A percentile compares a stretch with the other conserved stretches of the same genome.
phyloP scores from a whole-genome alignment of 2,113 vertebrate species.

The Elaphurus davidianus region DNA sequence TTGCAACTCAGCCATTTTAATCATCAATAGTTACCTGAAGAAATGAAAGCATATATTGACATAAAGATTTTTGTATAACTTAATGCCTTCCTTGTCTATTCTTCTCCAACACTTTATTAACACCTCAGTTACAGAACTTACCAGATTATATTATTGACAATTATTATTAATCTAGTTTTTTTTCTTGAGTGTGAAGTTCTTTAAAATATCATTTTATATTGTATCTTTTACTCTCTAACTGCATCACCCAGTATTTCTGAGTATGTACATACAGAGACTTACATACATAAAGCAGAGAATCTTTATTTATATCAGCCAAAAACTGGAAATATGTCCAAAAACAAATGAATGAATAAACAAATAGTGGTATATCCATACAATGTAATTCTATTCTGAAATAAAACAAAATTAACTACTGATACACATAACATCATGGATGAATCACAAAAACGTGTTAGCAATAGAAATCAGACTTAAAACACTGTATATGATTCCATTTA shows the following conservation, averaged over 20 bases:
- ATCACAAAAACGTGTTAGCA: not conserved
- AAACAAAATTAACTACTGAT: not conserved
- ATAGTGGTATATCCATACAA: not conserved
- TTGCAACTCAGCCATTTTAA: not conserved
- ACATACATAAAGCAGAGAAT: not conserved
- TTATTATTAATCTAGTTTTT: not conserved
- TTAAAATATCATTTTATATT: not conserved
- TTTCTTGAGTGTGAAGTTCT: not conserved
- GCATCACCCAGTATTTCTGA: not conserved
- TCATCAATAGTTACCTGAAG: not conserved
- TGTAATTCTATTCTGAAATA: not conserved
- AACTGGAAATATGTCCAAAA: not conserved
- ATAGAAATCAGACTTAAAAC: not conserved
- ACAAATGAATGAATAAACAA: not conserved
- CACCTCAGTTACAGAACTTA: not conserved
- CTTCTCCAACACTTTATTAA: not conserved
- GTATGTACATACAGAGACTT: not conserved
- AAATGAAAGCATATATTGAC: not conserved
- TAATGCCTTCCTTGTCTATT: not conserved
- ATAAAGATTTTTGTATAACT: not conserved
- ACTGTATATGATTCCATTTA: not conserved
- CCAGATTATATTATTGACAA: not conserved
- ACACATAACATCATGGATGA: not conserved
- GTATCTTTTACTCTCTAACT: not conserved
- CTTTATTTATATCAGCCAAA: not conserved